phyloP scores from a whole-genome alignment of 1,140 invertebrate genomes.

The Leptinotarsa texana region DNA sequence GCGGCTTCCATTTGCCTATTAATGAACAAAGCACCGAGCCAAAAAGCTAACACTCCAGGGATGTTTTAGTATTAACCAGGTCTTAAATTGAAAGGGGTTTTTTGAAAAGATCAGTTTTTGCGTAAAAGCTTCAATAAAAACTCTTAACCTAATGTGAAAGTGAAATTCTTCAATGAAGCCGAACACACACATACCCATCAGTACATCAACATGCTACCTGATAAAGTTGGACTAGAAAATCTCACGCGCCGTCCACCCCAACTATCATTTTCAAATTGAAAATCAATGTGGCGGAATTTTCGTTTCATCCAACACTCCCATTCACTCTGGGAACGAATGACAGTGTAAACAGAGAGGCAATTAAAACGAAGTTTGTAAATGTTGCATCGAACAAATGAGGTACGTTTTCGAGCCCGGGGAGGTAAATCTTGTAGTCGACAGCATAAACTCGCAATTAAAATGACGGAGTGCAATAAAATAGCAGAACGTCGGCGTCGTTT shows the following conservation, averaged over 20 bases:
- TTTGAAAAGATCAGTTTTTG: no score
- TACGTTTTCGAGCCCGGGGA: constrained; percentile 15
- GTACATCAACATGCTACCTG: no score
- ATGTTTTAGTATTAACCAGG: no score
- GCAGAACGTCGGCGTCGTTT: constrained; percentile 17
- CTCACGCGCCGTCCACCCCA: not conserved
- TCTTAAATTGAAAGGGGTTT: no score
- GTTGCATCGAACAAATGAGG: constrained; percentile 20
- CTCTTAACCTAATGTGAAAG: no score
- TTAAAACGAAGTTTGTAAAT: constrained; percentile 21
- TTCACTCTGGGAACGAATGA: constrained; percentile 13
- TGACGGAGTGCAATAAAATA: constrained; percentile 25
- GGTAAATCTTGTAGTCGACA: constrained; percentile 30
- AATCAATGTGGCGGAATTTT: constrained; percentile 8
- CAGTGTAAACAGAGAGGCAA: constrained; percentile 24
- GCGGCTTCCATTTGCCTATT: no score
- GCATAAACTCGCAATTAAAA: constrained; percentile 29
- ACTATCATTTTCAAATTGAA: constrained; percentile 7
- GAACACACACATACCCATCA: no score
- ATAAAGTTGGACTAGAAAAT: no score
- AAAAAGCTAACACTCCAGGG: no score
- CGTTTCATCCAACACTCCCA: not conserved
- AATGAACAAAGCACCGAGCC: no score
- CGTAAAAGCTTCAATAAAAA: no score
- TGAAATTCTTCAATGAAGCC: no score